Base-by-base conservation (phyloP, 2,888 invertebrate genomes). In the Erebia epiphron region DNA sequence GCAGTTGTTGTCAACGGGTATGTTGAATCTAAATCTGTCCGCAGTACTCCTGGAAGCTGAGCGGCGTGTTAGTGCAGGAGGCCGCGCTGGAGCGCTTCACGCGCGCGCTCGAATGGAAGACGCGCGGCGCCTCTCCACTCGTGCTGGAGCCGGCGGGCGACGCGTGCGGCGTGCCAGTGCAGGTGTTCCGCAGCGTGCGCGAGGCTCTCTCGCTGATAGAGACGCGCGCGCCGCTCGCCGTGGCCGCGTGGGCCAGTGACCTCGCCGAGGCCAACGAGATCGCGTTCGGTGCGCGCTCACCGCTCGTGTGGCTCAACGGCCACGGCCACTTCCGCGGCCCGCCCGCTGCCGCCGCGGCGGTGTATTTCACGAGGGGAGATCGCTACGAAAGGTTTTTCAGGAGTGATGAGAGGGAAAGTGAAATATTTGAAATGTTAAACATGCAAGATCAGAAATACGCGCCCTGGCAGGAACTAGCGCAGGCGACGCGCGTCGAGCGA, bases 151-250 rank as follows among this genome's bases (percentile, higher is more conserved):
- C 65, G 54, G 76, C 75, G 2, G 74, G 73, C 61, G 74, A 82
- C 11, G n/a, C 67, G 0, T 26, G 73, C 21, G 54, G 57, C 7
- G 65, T 86, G 7, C 16, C 71, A 0, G 77, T 87, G 1, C 86
- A 87, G 72, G 83, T 84, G 0, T 90, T 85, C 73, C 82, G 90
- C 70, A 89, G 87, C 0, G 81, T 77, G 0, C 87, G 86, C 71
- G 90, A 90, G 66, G 73, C 88, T 35, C 64, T 88, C 11, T 71
- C 81, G 13, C 64, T 90, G 8, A 4, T 86, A 0, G 68, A 77
- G 2, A 69, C 77, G 14, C 69, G 74, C 1, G 63, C 71, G 3
- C 73, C 79, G 13, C 75, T 74, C 43, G 84, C 78, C 58, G 60
- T 86, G 7, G 87, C 89, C 0, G 72, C 89, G 4, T 90, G 90